Evolutionary conservation across 2,888 invertebrate genomes (phyloP), one percentile per base, ranked within the genome.

Genomic region (Hydrotaea diabolus): DNA sequence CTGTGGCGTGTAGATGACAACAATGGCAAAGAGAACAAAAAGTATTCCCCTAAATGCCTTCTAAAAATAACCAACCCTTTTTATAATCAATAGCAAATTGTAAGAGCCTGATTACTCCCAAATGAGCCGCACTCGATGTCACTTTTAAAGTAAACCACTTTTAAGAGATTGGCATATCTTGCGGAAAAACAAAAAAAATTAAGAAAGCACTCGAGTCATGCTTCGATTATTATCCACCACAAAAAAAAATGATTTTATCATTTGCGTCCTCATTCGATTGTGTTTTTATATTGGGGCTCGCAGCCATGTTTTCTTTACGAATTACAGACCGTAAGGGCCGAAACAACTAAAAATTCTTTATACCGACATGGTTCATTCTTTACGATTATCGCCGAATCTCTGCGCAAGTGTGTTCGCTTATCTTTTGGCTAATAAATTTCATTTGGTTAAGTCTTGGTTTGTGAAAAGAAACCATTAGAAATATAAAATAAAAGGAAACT

Each of bases 361-460:
- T 21, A 55, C 39, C 13, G 39, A 13, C 1, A 11, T 39, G 39
- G 8, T 55, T 21, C 21, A 21, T 7, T 31, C 55, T 21, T 53
- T 53, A 19, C 19, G n/a, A 19, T 53, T 53, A 53, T 53, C 53
- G 55, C 21, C 19, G 11, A 19, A 2, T 21, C 21, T 11, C 5
- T 21, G 9, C 21, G 21, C 19, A n/a, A n/a, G n/a, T 17, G 23
- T 4, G 19, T 49, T 49, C 9, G 39, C 3, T 49, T 49, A 49
- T 49, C 15, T 49, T 55, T 55, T 55, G 19, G 55, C 21, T 8
- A 55, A 55, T 55, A 55, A 55, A 55, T 55, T 55, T 17, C 55
- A 21, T 55, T 49, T 13, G 53, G 64, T 62, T 36, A 21, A n/a
- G 17, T 39, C n/a, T 49, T 49, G n/a, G n/a, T n/a, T n/a, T n/a